These are phyloP conservation scores for Neuroscelio doddi DNA, from an alignment of 2,888 invertebrate species.

Conservation along the genomic window DNA sequence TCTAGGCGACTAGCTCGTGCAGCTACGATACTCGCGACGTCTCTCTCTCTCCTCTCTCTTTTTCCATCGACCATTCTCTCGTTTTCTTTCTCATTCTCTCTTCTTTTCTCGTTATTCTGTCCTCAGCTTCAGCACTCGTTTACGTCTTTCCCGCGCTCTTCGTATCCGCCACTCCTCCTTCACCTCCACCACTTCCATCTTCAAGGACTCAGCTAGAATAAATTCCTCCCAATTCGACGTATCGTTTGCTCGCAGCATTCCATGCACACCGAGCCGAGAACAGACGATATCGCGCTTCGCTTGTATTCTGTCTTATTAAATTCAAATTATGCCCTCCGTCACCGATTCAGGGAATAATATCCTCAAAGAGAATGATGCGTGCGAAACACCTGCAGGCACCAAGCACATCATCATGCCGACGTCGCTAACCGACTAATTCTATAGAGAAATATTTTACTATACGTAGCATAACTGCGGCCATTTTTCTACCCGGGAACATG, in stretches of 20 bases:
- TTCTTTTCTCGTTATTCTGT: slow-evolving; percentile 24
- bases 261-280: slow-evolving; percentile 18
- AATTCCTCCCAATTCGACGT: slow-evolving; percentile 46
- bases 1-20: slow-evolving; percentile 58
- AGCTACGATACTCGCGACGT: slow-evolving; percentile 30
- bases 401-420: background rate
- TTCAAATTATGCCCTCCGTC: slow-evolving; percentile 25
- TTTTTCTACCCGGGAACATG: background rate
- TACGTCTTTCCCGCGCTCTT: slow-evolving; percentile 25
- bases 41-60: slow-evolving; percentile 4
- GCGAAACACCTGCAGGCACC: background rate
- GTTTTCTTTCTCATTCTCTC: slow-evolving; percentile 20
- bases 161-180: slow-evolving; percentile 26
- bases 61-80: slow-evolving; percentile 2
- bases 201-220: slow-evolving; percentile 41
- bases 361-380: slow-evolving; percentile 4
- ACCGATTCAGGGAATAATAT: slow-evolving; percentile 5
- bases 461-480: background rate
- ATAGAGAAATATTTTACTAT: background rate
- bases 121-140: slow-evolving; percentile 26
- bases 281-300: slow-evolving; percentile 14
- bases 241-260: slow-evolving; percentile 23
- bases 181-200: slow-evolving; percentile 30
- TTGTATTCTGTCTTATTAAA: slow-evolving; percentile 25
- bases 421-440: slow-evolving; percentile 2